Evolutionary conservation across 2,888 invertebrate species (phyloP).

Genomic region (Hirtodrosophila trivittata): DNA sequence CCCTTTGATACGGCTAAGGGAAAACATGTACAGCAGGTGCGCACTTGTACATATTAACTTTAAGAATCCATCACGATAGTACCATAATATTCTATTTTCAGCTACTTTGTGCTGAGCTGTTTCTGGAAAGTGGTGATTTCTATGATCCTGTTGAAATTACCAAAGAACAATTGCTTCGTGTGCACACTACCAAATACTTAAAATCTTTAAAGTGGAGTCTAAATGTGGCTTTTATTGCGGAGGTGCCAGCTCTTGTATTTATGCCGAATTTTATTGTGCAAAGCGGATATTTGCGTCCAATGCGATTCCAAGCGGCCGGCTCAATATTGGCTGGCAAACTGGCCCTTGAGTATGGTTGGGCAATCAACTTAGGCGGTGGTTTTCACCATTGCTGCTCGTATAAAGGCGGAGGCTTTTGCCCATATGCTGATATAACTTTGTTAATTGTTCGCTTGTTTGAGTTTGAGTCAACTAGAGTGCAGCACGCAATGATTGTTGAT

Average conservation of each 20-base stretch:
- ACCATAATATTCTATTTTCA: constrained; percentile 71
- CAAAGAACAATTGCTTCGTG: constrained; percentile 89
- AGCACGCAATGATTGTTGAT: constrained; percentile 93
- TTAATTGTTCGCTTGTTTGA: constrained; percentile 88
- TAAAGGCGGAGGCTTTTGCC: constrained; percentile 94
- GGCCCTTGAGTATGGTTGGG: constrained; percentile 93
- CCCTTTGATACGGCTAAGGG: constrained; percentile 95
- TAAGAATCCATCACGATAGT: no score
- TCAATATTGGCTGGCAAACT: constrained; percentile 92
- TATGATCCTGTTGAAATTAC: constrained; percentile 89
- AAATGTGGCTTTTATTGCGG: constrained; percentile 91
- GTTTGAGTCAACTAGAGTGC: constrained; percentile 84
- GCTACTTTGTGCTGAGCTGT: constrained; percentile 85
- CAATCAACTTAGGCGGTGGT: constrained; percentile 94
- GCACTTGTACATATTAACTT: no score
- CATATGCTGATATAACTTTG: constrained; percentile 94
- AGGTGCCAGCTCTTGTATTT: constrained; percentile 89
- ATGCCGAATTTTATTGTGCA: constrained; percentile 92
- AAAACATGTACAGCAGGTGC: constrained; percentile 89
- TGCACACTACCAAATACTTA: constrained; percentile 90
- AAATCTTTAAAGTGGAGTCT: constrained; percentile 89
- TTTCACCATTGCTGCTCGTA: constrained; percentile 94
- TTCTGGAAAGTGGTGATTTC: constrained; percentile 87
- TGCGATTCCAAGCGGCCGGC: constrained; percentile 92
- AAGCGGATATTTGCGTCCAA: constrained; percentile 89